phyloP scores from a whole-genome alignment of 2,113 vertebrate genomes.

The Cryptomyrus ogoouensis region DNA sequence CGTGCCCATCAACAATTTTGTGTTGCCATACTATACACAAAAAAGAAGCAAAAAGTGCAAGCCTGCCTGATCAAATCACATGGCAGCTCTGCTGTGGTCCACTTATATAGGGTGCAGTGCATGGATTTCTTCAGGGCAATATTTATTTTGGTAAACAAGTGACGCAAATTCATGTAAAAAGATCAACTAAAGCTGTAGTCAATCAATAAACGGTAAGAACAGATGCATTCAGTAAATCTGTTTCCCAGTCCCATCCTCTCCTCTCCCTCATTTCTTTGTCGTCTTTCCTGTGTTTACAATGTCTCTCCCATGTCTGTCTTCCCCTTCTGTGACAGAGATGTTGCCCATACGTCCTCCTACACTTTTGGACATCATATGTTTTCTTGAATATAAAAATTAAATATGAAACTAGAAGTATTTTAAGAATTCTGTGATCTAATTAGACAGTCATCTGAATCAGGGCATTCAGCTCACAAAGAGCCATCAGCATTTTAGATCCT shows the following conservation, averaged over 20 bases:
- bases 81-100: neutral
- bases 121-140: neutral
- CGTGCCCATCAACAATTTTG: neutral
- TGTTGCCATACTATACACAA: neutral
- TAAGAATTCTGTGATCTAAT: neutral
- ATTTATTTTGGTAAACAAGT: neutral
- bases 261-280: neutral
- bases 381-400: neutral
- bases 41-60: neutral
- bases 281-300: neutral
- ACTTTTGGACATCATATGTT: neutral
- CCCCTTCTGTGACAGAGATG: neutral
- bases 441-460: neutral
- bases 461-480: neutral
- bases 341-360: neutral
- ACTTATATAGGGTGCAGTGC: neutral
- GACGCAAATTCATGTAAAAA: neutral
- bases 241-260: neutral
- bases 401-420: neutral
- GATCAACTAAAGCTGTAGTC: neutral
- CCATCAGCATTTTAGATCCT: neutral
- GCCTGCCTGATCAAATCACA: neutral
- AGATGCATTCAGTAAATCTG: neutral
- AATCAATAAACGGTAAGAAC: neutral
- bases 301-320: neutral